A percentile compares a stretch with the other conserved stretches of the same genome.
phyloP scores from a whole-genome alignment of 2,113 vertebrate species.

The Rhizomys pruinosus region DNA sequence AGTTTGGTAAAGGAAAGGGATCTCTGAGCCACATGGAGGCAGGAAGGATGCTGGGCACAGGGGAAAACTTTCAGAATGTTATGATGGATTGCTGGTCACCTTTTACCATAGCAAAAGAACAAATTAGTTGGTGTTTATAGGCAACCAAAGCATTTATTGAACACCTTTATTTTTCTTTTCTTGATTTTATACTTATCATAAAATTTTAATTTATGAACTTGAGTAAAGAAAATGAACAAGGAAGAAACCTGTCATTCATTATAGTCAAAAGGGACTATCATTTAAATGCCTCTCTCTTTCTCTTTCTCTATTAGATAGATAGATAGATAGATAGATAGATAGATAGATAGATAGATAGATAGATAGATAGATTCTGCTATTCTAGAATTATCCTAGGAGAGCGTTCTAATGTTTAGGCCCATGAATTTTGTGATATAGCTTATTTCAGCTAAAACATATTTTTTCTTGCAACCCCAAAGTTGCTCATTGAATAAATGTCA shows the following conservation, averaged over 20 bases:
- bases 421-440: slow-evolving; percentile 57
- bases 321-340: no score
- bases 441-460: slow-evolving; percentile 52
- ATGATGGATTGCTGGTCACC: not conserved
- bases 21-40: not conserved
- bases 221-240: slow-evolving; percentile 45
- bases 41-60: not conserved
- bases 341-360: no score
- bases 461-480: slow-evolving; percentile 8
- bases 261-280: slow-evolving; percentile 24
- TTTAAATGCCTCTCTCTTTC: no score
- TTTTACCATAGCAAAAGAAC: slow-evolving; percentile 4
- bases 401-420: slow-evolving; percentile 54
- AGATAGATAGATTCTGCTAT: slow-evolving; percentile 60
- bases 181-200: slow-evolving; percentile 63
- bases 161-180: slow-evolving; percentile 15
- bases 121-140: slow-evolving; percentile 14
- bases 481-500: slow-evolving; percentile 66
- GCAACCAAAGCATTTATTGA: slow-evolving; percentile 17
- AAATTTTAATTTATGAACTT: slow-evolving; percentile 64
- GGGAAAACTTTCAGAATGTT: not conserved
- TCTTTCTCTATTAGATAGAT: no score
- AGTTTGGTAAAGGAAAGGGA: not conserved
- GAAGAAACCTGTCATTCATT: slow-evolving; percentile 41
- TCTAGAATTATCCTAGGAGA: slow-evolving; percentile 61